phyloP scores from a whole-genome alignment of 2,113 vertebrate genomes.

The Microtus ochrogaster region DNA sequence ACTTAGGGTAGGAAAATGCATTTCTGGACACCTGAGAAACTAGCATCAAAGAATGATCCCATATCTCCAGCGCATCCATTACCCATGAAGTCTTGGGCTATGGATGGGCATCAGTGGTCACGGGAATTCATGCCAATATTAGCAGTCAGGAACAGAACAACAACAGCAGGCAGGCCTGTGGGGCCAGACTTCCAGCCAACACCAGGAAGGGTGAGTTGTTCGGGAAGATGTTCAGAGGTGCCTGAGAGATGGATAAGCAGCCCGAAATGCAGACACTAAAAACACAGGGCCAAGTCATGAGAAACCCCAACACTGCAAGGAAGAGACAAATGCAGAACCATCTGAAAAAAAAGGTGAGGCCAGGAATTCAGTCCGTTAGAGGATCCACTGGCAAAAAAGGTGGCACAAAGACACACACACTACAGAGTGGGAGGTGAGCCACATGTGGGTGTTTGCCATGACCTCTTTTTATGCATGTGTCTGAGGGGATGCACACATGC shows the following conservation, averaged over 20 bases:
- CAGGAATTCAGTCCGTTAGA: neutral
- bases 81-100: neutral
- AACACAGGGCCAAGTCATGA: neutral
- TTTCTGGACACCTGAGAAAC: neutral
- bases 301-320: neutral
- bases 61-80: neutral
- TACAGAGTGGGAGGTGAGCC: neutral
- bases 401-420: too few relatives aligned
- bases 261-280: rapidly evolving
- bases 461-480: neutral
- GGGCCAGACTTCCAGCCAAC: neutral
- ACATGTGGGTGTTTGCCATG: neutral
- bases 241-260: neutral
- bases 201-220: neutral
- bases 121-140: neutral
- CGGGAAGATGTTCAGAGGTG: neutral
- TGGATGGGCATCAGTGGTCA: rapidly evolving
- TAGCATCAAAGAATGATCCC: neutral
- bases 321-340: neutral
- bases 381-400: neutral
- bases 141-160: too few relatives aligned
- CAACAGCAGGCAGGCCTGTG: neutral
- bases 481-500: neutral
- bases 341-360: neutral
- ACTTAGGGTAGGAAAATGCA: neutral